Base-by-base conservation (phyloP, 1,140 invertebrate species). In the Drosophila bipectinata region DNA sequence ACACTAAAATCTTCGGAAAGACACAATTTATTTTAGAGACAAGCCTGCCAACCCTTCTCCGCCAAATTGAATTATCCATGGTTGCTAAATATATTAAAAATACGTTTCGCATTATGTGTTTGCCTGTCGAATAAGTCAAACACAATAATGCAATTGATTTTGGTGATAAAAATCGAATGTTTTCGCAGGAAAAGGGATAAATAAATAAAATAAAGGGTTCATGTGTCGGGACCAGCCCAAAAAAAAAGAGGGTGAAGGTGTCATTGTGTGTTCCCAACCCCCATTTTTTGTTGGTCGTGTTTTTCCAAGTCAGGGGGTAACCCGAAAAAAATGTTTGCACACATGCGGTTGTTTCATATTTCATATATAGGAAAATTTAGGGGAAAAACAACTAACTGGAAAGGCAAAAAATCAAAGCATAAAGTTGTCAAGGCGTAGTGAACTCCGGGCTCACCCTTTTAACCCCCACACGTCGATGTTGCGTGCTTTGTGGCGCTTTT, bases 291-390 rank as follows among this genome's bases (percentile, higher is more conserved):
- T 57, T 39, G 53, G 51, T 51, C 15, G 28, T 10, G n/a, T 41
- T 64, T 55, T 34, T 44, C 30, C 66, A n/a, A 6, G 9, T 4
- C 26, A 30, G 39, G 41, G 72, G 60, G 28, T 58, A 55, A 59
- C 78, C 77, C 56, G 55, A 45, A 61, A 68, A 64, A 74, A 77
- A 71, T 90, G 72, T 90, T 87, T 90, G 80, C 87, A 87, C 87
- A 90, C 76, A 87, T 90, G 85, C 79, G 85, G 87, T 90, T 76
- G 82, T 76, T 87, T 90, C 81, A 90, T 90, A 90, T 90, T 90
- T 90, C 85, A 90, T 72, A 82, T 66, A 82, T 66, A 47, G 47
- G 37, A 59, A 59, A 53, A 52, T 56, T 67, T 66, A 49, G 47
- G 15, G 41, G 41, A 44, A 44, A 44, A 44, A 44, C n/a, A 8